Conservation (phyloP, 2,797 vertebrate genomes). For the Silurus lanzhouensis region DNA sequence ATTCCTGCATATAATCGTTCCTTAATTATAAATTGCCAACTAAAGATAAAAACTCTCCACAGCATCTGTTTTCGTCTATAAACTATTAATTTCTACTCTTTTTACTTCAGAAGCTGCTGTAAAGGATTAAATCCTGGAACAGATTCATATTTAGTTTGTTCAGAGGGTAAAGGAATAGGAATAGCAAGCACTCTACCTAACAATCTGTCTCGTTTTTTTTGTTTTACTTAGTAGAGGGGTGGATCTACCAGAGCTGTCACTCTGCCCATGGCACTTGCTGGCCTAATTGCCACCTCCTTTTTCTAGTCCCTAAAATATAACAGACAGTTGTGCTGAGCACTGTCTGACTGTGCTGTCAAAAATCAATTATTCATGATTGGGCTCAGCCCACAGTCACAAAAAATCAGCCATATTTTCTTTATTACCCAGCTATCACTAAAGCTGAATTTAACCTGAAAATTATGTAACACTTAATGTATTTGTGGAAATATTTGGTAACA, state of each 20-base stretch:
- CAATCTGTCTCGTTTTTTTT: not conserved
- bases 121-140: slow-evolving; percentile 5
- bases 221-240: not conserved
- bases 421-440: slow-evolving; percentile 1
- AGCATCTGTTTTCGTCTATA: not conserved
- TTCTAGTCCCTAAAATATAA: not conserved
- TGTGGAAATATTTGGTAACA: not conserved
- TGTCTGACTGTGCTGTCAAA: not conserved
- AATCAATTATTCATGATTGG: not conserved
- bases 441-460: not conserved
- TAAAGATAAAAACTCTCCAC: slow-evolving; percentile 11
- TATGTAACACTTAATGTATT: not conserved
- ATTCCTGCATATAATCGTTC: not conserved
- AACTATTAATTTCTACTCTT: not conserved
- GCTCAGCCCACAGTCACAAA: not conserved
- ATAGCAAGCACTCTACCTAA: not conserved
- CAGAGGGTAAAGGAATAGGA: not conserved
- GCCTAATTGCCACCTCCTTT: not conserved
- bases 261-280: not conserved
- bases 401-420: not conserved
- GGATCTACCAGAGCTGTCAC: not conserved
- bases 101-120: not conserved
- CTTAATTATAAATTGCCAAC: not conserved
- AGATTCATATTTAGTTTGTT: not conserved
- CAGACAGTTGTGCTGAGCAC: not conserved